Base-by-base conservation (phyloP, 2,888 invertebrate genomes). In the Hedya salicella region DNA sequence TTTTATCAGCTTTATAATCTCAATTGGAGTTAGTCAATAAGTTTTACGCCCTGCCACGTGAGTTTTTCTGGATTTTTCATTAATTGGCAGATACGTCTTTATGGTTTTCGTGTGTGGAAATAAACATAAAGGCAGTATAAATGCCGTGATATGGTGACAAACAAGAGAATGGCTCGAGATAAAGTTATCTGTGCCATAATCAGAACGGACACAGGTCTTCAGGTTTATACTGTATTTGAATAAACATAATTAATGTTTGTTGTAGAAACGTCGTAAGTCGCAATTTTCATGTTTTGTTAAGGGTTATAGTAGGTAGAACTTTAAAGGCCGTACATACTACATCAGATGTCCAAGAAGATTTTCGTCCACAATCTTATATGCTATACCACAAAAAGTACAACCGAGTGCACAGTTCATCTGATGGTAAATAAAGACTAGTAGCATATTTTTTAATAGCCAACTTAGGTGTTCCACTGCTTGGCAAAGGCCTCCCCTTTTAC, bases 141-240 rank as follows among this genome's bases (percentile, higher is more conserved):
- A 66, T 66, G 48, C 60, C 40, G 60, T 66, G 60, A 66, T 66
- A 68, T 49, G 62, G 74, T 75, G 72, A 79, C 85, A 89, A 88
- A 88, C 88, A 86, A 66, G 75, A 74, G 83, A 80, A 83, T 81
- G 79, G 77, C 77, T 75, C 77, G 78, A 81, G 85, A 87, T 87
- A 85, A 90, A 90, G 83, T 87, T 90, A 90, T 88, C 89, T 81
- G 70, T 76, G 74, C 77, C 78, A 83, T 78, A 85, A 86, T 85
- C 81, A 82, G 82, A 83, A 89, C 85, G 90, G 91, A 90, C 90
- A 90, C 70, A 81, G 84, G 81, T 80, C 79, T 75, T 78, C 76
- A 72, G 69, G 72, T 71, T 71, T 75, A 65, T 65, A 75, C 73
- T 71, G 73, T 73, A 71, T 74, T 73, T 73, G 71, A 66, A 60